Base-by-base conservation (phyloP, 2,888 invertebrate genomes). In the Rugalucina vietnamica region DNA sequence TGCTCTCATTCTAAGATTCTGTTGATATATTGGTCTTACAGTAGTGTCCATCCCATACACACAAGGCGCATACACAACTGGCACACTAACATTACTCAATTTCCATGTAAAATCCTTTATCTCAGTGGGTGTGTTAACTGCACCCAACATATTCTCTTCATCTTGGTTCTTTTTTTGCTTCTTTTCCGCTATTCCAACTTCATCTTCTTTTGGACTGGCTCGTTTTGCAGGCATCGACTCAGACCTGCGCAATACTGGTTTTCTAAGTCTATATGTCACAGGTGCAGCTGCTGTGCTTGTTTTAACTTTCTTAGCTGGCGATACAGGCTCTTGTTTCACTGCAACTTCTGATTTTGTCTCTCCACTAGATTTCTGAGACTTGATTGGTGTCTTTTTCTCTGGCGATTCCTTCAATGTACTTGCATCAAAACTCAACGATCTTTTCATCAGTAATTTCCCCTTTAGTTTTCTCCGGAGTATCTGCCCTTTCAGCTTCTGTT, bases 381-480 rank as follows among this genome's bases (percentile, higher is more conserved):
- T 65, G n/a, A n/a, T n/a, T n/a, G n/a, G n/a, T 8, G 65, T 10
- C 21, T 34, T 65, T 1, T 32, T 34, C 34, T 65, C 65, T 12
- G 65, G 8, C 1, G 24, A 12, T 27, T 57, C 29, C 12, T 14
- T 34, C 1, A 34, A 65, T 2, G 72, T n/a, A 12, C 76, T 70
- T 36, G 86, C 86, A 85, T 94, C 93, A 14, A 92, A 88, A 88
- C 94, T 94, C 77, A 94, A 86, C 0, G 94, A 94, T n/a, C 94
- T 89, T 79, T 93, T 94, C 93, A 94, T 91, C 65, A 95, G 84
- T 14, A 95, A 87, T 74, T 93, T 93, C 18, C 93, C 94, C 79
- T 94, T 94, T 39, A 94, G 89, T 34, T 90, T 91, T 75, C 90
- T 39, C 65, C 88, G 90, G 76, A 88, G 43, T 32, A 88, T 88